phyloP scores from a whole-genome alignment of 2,113 vertebrate species.

The Girardinichthys multiradiatus region DNA sequence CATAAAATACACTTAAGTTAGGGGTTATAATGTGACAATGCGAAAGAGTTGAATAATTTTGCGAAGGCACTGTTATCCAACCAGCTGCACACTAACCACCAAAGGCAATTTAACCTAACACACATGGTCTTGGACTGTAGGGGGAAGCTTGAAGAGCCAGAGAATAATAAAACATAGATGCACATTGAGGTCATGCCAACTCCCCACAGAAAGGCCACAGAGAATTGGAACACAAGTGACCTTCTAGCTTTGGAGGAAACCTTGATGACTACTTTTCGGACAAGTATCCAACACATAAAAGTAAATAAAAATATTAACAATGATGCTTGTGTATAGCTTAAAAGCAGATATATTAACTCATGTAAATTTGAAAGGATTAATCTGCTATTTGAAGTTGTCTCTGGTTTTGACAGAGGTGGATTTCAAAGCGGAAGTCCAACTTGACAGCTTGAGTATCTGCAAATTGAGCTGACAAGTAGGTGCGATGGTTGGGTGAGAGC shows the following conservation, averaged over 20 bases:
- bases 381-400: neutral
- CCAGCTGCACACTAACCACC: neutral
- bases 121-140: neutral
- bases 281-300: neutral
- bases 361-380: neutral
- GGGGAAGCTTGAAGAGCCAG: neutral
- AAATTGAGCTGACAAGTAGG: neutral
- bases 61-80: neutral
- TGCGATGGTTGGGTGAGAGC: neutral
- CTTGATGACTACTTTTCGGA: neutral
- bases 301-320: neutral
- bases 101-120: neutral
- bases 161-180: neutral
- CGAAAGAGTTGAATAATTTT: neutral
- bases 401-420: neutral
- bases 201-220: no score
- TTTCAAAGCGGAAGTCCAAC: neutral
- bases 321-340: neutral
- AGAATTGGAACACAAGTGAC: neutral
- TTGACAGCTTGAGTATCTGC: constrained; percentile 4
- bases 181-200: no score
- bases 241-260: neutral
- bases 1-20: no score
- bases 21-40: neutral
- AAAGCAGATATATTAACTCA: neutral